Base-by-base conservation (phyloP, 2,888 invertebrate genomes). In the Calameuta filiformis region DNA sequence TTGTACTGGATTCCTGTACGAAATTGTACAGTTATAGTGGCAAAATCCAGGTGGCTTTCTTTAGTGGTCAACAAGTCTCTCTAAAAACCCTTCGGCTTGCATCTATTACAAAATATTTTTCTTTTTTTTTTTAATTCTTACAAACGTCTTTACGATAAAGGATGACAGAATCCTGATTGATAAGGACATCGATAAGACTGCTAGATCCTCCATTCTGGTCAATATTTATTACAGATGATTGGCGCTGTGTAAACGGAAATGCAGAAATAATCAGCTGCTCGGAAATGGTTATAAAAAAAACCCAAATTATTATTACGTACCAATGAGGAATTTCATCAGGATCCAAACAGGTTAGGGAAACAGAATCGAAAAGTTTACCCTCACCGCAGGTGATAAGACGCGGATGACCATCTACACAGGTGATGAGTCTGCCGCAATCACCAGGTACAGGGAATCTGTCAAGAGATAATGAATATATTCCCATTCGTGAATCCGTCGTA, bases 341-440 rank as follows among this genome's bases (percentile, higher is more conserved):
- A 80, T 97, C 97, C 89, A 97, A 96, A 88, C 98, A 98, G 79
- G 97, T 96, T 73, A 98, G 93, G 86, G 95, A 95, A 83, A 95
- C 93, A 88, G 97, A 96, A 87, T 98, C 97, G 88, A 98, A 96
- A 75, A 97, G 95, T 91, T 97, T 96, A 88, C 95, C 97, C 85
- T 97, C 97, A 9, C 96, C 98, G 89, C 98, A 98, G 79, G 96
- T 94, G 88, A 97, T 96, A 83, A 98, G 94, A 80, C 98, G 94
- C 4, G 98, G 98, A 91, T 96, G 95, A 35, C 97, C 97, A 87
- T 97, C 96, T 71, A 98, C 98, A 91, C 98, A 98, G 80, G 97
- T 97, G 91, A 98, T 97, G 83, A 98, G 93, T 79, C 96, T 94
- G 89, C 96, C 96, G 90, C 97, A 97, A 92, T 97, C 97, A 30